phyloP scores from a whole-genome alignment of 2,113 vertebrate species.

The Stictonetta naevosa region DNA sequence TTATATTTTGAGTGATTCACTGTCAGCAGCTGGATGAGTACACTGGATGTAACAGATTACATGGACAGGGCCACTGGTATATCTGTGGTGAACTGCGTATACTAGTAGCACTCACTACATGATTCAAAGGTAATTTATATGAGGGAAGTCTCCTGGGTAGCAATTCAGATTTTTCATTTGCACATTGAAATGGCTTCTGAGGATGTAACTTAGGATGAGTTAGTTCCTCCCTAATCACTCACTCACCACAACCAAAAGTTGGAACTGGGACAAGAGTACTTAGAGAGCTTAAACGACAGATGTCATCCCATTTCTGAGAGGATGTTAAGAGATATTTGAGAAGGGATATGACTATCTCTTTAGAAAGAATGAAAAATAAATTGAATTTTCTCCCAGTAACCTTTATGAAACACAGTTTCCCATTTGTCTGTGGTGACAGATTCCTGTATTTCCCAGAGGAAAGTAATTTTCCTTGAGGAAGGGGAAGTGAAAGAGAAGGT shows the following conservation, averaged over 20 bases:
- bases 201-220: background rate
- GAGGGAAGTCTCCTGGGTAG: background rate
- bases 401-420: slow-evolving; percentile 7
- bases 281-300: background rate
- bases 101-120: background rate
- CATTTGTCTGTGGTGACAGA: slow-evolving; percentile 8
- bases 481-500: background rate
- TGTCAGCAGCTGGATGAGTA: background rate
- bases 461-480: slow-evolving; percentile 27
- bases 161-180: background rate
- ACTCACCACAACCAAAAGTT: background rate
- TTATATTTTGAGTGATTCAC: background rate
- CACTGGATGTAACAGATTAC: fast-evolving
- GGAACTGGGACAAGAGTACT: slow-evolving; percentile 5
- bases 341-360: background rate
- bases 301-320: background rate
- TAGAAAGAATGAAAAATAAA: slow-evolving; percentile 20
- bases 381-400: slow-evolving; percentile 13
- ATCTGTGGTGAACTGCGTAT: fast-evolving
- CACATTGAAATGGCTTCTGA: background rate
- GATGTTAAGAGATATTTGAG: background rate
- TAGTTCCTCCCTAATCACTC: background rate
- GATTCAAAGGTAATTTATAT: background rate
- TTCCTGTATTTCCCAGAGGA: slow-evolving; percentile 9
- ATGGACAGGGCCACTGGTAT: background rate